Conservation (phyloP, 2,113 vertebrate species). For the Oophaga pumilio region DNA sequence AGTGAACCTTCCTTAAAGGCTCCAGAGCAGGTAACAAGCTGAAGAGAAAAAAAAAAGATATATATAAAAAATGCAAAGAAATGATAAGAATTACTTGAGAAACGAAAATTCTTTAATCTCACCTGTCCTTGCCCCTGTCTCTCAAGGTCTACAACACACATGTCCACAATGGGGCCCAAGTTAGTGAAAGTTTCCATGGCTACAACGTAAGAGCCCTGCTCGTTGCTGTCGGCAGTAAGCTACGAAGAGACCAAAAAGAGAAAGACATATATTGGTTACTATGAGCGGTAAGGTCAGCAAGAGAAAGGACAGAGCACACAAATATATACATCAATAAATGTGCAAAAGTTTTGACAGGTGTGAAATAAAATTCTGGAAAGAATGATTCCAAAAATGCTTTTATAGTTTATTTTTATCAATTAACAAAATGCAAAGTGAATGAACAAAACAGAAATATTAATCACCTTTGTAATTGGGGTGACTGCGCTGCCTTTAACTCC, state of each 20-base stretch:
- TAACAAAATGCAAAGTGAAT: no score
- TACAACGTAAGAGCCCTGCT: slow-evolving; percentile 94
- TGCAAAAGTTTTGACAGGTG: no score
- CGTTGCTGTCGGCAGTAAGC: slow-evolving; percentile 98
- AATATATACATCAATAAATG: not conserved
- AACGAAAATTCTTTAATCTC: slow-evolving; percentile 42
- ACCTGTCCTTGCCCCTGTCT: slow-evolving; percentile 98
- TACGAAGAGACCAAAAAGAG: slow-evolving; percentile 58
- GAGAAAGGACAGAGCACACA: not conserved
- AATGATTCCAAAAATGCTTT: no score
- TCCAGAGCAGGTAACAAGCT: slow-evolving; percentile 97
- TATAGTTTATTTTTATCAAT: no score
- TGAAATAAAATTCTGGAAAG: no score
- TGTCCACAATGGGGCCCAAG: slow-evolving; percentile 96
- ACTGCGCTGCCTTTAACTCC: no score
- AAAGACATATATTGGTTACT: not conserved
- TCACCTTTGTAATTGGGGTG: no score
- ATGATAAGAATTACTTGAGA: not conserved
- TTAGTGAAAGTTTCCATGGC: slow-evolving; percentile 99
- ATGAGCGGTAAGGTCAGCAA: no score
- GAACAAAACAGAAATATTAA: no score
- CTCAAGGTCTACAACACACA: slow-evolving; percentile 98
- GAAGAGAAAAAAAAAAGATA: slow-evolving; percentile 34
- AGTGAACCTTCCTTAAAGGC: slow-evolving; percentile 97
- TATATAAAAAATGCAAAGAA: not conserved